Conservation (phyloP, 2,888 invertebrate species). For the Macrophya alboannulata region DNA sequence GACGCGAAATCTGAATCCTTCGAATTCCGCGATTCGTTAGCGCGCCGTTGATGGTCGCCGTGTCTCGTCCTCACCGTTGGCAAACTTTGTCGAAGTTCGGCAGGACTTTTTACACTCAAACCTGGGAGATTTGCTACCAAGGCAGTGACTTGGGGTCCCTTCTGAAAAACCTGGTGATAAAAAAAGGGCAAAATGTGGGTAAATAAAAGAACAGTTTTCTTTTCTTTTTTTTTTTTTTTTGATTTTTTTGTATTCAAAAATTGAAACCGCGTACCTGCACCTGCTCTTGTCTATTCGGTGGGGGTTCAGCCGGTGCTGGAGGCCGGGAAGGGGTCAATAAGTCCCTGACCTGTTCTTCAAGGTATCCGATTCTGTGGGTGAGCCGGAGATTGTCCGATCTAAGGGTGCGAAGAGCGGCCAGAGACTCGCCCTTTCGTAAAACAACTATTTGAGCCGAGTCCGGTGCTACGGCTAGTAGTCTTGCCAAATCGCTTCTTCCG, state of each 20-base stretch:
- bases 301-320: conserved; percentile 67
- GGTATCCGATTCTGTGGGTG: conserved; percentile 93
- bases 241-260: too few species aligned
- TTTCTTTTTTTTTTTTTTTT: too few species aligned
- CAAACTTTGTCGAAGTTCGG: conserved; percentile 73
- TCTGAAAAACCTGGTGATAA: conserved; percentile 85
- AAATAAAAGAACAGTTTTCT: background rate
- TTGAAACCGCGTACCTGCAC: conserved; percentile 71
- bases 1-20: conserved; percentile 82
- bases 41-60: conserved; percentile 66
- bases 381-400: conserved; percentile 91
- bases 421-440: conserved; percentile 79
- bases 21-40: conserved; percentile 70
- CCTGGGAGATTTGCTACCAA: conserved; percentile 86
- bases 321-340: conserved; percentile 72
- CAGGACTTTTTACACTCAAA: conserved; percentile 78
- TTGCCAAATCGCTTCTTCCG: conserved; percentile 87
- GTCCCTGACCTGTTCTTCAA: conserved; percentile 90
- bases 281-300: conserved; percentile 71
- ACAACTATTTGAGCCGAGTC: conserved; percentile 86
- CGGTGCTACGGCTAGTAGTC: conserved; percentile 84
- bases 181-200: conserved; percentile 63
- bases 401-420: conserved; percentile 78
- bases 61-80: conserved; percentile 71
- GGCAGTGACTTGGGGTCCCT: conserved; percentile 90